phyloP scores from a whole-genome alignment of 1,140 invertebrate species.

The Drosophila novamexicana region DNA sequence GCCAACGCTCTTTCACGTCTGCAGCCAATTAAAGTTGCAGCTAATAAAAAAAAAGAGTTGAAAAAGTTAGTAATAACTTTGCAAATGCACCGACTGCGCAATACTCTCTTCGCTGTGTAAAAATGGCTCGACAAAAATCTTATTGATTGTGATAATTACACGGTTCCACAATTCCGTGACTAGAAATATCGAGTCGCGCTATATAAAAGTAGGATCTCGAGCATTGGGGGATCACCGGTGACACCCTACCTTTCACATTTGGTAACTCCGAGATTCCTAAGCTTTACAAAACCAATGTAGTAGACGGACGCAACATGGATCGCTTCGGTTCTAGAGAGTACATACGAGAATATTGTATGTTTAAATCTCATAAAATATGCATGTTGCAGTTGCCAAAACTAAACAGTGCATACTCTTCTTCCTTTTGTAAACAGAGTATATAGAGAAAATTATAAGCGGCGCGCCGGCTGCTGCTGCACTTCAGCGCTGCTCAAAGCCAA shows the following conservation, averaged over 20 bases:
- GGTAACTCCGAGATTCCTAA: not conserved
- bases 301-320: too few relatives aligned
- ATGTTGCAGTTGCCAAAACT: not conserved
- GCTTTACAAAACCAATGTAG: too few relatives aligned
- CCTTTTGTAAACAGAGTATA: constrained; percentile 20
- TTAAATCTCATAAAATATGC: not conserved
- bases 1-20: constrained; percentile 63
- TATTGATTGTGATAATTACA: too few relatives aligned
- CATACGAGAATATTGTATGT: too few relatives aligned
- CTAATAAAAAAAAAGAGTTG: constrained; percentile 5
- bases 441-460: constrained; percentile 51
- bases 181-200: too few relatives aligned
- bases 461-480: constrained; percentile 58
- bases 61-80: constrained; percentile 4
- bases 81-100: not conserved
- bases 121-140: too few relatives aligned
- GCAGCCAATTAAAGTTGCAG: constrained; percentile 68
- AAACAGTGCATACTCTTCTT: not conserved
- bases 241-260: not conserved
- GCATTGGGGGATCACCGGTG: too few relatives aligned
- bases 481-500: constrained; percentile 58
- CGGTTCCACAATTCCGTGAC: too few relatives aligned
- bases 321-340: too few relatives aligned
- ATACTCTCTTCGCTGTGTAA: not conserved
- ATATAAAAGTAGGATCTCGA: too few relatives aligned